Percentiles rank a stretch among this genome's conserved stretches.
Conservation (phyloP, 2,888 invertebrate genomes). For the Thecocarcelia acutangulata region DNA sequence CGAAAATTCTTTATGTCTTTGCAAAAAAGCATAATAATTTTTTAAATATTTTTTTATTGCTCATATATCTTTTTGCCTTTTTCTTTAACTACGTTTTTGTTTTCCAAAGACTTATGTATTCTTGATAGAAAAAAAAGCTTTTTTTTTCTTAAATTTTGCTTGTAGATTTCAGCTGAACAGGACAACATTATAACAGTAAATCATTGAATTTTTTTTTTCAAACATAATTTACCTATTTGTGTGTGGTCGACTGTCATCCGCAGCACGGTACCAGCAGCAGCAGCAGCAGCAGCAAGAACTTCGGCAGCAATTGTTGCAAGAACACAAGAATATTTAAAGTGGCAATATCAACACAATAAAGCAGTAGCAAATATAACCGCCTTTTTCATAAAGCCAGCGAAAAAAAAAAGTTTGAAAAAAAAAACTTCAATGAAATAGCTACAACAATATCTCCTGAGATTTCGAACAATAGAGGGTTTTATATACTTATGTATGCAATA, state of each 20-base stretch:
- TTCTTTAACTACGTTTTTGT: conserved; percentile 30
- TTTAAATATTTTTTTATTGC: not conserved
- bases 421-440: conserved; percentile 28
- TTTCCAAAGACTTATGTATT: conserved; percentile 60
- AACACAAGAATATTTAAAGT: conserved; percentile 66
- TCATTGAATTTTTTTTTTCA: conserved; percentile 57
- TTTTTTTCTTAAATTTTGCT: conserved; percentile 20
- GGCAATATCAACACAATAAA: conserved; percentile 63
- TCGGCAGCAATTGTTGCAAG: conserved; percentile 45
- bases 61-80: no score
- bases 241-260: conserved; percentile 69
- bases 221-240: conserved; percentile 52
- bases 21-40: not conserved
- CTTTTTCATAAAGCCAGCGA: conserved; percentile 41
- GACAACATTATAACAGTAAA: conserved; percentile 68
- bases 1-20: no score
- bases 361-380: conserved; percentile 64
- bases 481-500: conserved; percentile 43
- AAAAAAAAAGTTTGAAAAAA: conserved; percentile 19
- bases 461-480: conserved; percentile 63
- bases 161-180: conserved; percentile 59
- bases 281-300: conserved; percentile 32
- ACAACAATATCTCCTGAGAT: conserved; percentile 50
- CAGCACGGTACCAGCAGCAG: conserved; percentile 52
- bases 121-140: conserved; percentile 32